Evolutionary conservation across 2,113 vertebrate genomes (phyloP), one percentile per base, ranked within the genome.

Genomic region (Mus pahari): DNA sequence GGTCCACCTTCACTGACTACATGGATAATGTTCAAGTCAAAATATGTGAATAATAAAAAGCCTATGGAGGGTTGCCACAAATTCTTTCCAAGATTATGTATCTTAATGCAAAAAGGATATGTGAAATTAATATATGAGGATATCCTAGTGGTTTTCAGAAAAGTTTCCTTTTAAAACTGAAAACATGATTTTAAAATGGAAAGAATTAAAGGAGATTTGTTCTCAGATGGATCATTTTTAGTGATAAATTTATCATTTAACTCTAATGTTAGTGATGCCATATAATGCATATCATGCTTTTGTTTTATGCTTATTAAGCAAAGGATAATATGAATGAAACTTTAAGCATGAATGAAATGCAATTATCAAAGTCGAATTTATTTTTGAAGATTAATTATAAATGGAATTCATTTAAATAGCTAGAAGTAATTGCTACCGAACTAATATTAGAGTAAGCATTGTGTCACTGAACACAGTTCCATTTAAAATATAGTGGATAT

Each of bases 381-480:
- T 91, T 92, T 97, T 58, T 81, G 28, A 73, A 94, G 4, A 77
- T 12, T 86, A 70, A 94, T 74, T 94, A 16, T 48, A 86, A 89
- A 53, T 66, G 81, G n/a, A 86, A 36, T 42, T 89, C 26, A 64
- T 2, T 48, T 70, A 8, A 74, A 1, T 88, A 94, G 81, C 16
- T 73, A 2, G 16, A 79, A 36, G 14, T 84, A 62, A 90, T 90
- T 87, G 5, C 0, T 50, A 48, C 3, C n/a, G 62, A 24, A 26
- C 8, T 90, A 92, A 68, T 84, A 62, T 11, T 91, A 13, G 39
- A 42, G 9, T 60, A 81, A 39, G 1, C 0, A 55, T 22, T 78
- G 19, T 71, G 83, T 17, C 13, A 33, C 13, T 26, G 55, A 36
- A n/a, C 22, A 20, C 19, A 10, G 5, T 84, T 20, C 1, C 19